Evolutionary conservation across 2,113 vertebrate genomes (phyloP).

Genomic region (Thryonomys swinderianus): DNA sequence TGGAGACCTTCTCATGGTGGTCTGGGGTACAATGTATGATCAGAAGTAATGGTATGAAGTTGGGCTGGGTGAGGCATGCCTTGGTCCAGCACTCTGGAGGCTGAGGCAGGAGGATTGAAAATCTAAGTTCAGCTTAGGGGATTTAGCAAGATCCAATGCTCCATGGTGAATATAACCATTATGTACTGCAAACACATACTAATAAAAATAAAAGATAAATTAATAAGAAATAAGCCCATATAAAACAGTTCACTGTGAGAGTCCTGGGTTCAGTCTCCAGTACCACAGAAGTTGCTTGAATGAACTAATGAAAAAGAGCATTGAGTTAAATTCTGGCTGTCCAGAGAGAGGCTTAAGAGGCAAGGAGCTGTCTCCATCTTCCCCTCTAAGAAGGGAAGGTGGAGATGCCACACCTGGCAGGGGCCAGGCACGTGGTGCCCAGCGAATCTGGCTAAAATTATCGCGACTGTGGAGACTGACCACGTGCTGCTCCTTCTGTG

Average conservation of each 20-base stretch:
- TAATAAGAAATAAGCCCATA: background rate
- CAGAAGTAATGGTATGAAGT: background rate
- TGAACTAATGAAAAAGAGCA: background rate
- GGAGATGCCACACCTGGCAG: rapidly evolving
- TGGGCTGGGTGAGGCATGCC: too few species aligned
- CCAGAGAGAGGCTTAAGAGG: background rate
- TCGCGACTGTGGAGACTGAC: rapidly evolving
- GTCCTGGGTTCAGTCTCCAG: background rate
- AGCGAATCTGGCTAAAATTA: rapidly evolving
- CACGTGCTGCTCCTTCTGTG: rapidly evolving
- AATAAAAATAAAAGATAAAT: background rate
- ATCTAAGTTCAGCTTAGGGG: background rate
- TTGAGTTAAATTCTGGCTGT: background rate
- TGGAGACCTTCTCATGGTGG: background rate
- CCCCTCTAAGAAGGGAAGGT: background rate
- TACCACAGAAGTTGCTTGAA: background rate
- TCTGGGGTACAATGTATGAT: too few species aligned
- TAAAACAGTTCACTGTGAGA: background rate
- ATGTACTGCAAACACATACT: background rate
- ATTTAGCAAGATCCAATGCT: background rate
- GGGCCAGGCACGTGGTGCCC: background rate
- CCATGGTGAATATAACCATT: background rate
- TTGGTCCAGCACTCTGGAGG: background rate
- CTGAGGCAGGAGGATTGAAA: background rate
- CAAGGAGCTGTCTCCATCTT: rapidly evolving